phyloP scores from a whole-genome alignment of 2,113 vertebrate genomes.

The Siniperca chuatsi region DNA sequence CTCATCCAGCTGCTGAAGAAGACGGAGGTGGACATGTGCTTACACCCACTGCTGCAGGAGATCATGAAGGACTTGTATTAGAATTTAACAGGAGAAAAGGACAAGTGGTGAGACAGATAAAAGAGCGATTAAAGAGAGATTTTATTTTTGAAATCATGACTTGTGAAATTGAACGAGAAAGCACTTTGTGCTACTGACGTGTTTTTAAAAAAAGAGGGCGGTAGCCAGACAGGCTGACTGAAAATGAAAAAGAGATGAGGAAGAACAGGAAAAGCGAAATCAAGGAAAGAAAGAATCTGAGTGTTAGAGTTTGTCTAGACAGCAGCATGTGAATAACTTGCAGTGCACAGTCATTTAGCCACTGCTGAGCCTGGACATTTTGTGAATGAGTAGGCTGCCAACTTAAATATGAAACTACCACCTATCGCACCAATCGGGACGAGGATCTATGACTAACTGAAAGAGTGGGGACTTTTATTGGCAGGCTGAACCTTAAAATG shows the following conservation, averaged over 20 bases:
- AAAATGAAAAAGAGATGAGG: slow-evolving; percentile 54
- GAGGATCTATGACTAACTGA: slow-evolving; percentile 24
- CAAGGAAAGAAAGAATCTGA: slow-evolving; percentile 49
- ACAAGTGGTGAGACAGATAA: neutral
- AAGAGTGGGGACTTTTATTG: slow-evolving; percentile 38
- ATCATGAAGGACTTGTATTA: slow-evolving; percentile 99
- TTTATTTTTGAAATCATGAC: slow-evolving; percentile 39
- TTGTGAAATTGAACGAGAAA: slow-evolving; percentile 27
- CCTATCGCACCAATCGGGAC: slow-evolving; percentile 28
- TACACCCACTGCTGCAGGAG: slow-evolving; percentile 97
- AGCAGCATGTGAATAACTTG: slow-evolving; percentile 55
- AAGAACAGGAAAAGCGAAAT: slow-evolving; percentile 50
- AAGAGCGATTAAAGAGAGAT: slow-evolving; percentile 15
- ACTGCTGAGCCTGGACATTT: slow-evolving; percentile 55
- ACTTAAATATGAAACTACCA: slow-evolving; percentile 56
- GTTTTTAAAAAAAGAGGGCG: slow-evolving; percentile 31
- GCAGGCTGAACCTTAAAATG: slow-evolving; percentile 3
- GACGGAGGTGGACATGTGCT: slow-evolving; percentile 93
- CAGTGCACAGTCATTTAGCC: slow-evolving; percentile 56
- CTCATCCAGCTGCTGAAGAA: slow-evolving; percentile 95
- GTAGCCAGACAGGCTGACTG: slow-evolving; percentile 47
- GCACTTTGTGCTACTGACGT: slow-evolving; percentile 26
- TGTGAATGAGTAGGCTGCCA: slow-evolving; percentile 51
- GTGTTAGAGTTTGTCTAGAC: slow-evolving; percentile 61
- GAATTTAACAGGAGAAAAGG: slow-evolving; percentile 27